phyloP scores from a whole-genome alignment of 2,113 vertebrate species.

The Spea bombifrons region DNA sequence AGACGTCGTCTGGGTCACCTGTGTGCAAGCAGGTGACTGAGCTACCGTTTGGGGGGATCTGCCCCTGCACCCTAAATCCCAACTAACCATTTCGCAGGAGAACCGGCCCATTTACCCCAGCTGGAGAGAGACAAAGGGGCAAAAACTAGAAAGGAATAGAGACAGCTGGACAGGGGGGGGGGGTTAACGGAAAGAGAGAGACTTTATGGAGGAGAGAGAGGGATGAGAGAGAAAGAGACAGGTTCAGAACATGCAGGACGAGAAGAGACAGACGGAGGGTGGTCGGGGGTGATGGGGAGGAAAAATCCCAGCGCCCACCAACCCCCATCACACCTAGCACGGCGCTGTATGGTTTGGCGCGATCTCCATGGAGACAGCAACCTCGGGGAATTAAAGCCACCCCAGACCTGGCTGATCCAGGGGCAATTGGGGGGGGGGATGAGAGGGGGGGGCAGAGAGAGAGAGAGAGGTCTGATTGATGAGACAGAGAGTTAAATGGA shows the following conservation, averaged over 20 bases:
- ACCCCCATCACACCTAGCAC: conserved; percentile 15
- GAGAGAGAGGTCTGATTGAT: background rate
- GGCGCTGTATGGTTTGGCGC: conserved; percentile 24
- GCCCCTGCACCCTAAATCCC: too few species aligned
- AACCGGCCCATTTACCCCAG: too few species aligned
- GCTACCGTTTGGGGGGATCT: too few species aligned
- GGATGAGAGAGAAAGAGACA: too few species aligned
- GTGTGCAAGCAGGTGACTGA: too few species aligned
- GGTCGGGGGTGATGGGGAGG: conserved; percentile 28
- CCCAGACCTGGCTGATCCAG: conserved; percentile 12
- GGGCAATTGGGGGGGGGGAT: background rate
- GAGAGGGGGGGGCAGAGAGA: background rate
- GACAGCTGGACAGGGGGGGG: too few species aligned
- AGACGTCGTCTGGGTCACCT: too few species aligned
- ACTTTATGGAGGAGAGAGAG: too few species aligned
- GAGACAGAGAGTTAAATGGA: background rate
- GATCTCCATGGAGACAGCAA: conserved; percentile 33
- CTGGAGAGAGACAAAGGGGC: too few species aligned
- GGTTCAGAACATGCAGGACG: background rate
- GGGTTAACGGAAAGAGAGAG: too few species aligned
- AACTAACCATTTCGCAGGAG: too few species aligned
- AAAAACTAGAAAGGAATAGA: too few species aligned
- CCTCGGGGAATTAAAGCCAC: conserved; percentile 20
- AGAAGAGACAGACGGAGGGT: conserved; percentile 18
- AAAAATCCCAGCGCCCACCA: background rate